Evolutionary conservation across 1,140 invertebrate species (phyloP).

Genomic region (Caenorhabditis remanei): DNA sequence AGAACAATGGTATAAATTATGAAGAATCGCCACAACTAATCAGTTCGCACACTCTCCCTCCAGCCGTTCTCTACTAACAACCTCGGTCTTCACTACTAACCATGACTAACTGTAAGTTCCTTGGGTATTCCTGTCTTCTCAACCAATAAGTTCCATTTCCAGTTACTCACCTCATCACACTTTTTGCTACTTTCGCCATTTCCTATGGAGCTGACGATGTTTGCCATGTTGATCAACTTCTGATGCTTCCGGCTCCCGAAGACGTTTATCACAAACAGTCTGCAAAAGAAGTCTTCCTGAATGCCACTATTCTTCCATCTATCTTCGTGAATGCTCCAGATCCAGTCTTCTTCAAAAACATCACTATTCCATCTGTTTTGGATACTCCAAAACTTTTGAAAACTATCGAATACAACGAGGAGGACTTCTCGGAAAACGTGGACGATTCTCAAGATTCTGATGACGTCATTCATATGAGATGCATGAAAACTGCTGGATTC

Average conservation of each 20-base stretch:
- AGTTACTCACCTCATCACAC: not conserved
- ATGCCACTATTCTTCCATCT: not conserved
- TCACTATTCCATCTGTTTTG: not conserved
- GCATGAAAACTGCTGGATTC: slow-evolving; percentile 7
- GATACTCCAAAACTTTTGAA: not conserved
- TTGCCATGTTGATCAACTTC: not conserved
- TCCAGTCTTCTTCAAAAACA: not conserved
- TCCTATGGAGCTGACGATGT: not conserved
- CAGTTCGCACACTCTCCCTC: not conserved
- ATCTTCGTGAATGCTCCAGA: not conserved
- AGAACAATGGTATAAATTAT: not conserved
- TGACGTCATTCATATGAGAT: not conserved
- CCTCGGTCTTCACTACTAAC: slow-evolving; percentile 4
- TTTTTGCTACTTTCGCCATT: not conserved
- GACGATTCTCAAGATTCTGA: not conserved
- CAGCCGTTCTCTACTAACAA: slow-evolving; percentile 17
- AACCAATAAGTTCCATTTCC: not conserved
- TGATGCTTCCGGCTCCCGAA: slow-evolving; percentile 36
- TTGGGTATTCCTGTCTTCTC: not conserved
- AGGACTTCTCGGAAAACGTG: not conserved
- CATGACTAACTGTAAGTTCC: slow-evolving; percentile 12
- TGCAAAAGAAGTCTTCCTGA: too few relatives aligned
- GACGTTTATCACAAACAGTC: slow-evolving; percentile 3
- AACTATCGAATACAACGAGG: not conserved
- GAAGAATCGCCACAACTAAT: not conserved